Evolutionary conservation across 2,888 invertebrate genomes (phyloP), one percentile per base, ranked within the genome.

Genomic region (Deilephila porcellus): DNA sequence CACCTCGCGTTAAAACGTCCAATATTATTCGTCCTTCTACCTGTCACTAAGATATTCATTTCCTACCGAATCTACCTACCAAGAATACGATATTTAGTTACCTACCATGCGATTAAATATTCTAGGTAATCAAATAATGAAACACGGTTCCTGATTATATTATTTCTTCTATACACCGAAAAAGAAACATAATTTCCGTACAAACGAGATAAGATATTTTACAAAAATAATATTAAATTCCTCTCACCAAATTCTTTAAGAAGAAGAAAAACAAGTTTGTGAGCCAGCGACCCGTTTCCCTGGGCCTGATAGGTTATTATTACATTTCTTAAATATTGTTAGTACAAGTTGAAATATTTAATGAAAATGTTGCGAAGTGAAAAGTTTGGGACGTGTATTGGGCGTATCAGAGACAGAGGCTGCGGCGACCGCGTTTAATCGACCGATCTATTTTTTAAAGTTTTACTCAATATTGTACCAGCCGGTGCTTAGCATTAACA

Each of bases 241-340:
- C 17, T 52, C 56, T 52, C 20, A 45, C 45, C 17, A 52, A 67
- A 67, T 67, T 67, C 45, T 67, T 67, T 25, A 14, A 11, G 25
- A 25, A 17, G 14, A 45, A 25, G 20, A 7, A 45, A 25, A 19
- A 67, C 14, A 52, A 67, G 3, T 52, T 29, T 67, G 20, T 25
- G 45, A 67, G 4, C 25, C 25, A 67, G 67, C 52, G 67, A 67
- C 67, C 67, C 52, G 20, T 52, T 52, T 25, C 17, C 7, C 4
- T 45, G 25, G 25, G 14, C 29, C n/a, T 67, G 45, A 67, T 67
- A 52, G 52, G 45, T 67, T 25, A 45, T 67, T 67, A 52, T 67
- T 52, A 67, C 67, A 67, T 67, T 67, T 67, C 25, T 17, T 6
- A 45, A 64, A 45, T 67, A 52, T 52, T 67, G 67, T 52, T 45